phyloP scores from a whole-genome alignment of 2,113 vertebrate genomes.

The Carettochelys insculpta region DNA sequence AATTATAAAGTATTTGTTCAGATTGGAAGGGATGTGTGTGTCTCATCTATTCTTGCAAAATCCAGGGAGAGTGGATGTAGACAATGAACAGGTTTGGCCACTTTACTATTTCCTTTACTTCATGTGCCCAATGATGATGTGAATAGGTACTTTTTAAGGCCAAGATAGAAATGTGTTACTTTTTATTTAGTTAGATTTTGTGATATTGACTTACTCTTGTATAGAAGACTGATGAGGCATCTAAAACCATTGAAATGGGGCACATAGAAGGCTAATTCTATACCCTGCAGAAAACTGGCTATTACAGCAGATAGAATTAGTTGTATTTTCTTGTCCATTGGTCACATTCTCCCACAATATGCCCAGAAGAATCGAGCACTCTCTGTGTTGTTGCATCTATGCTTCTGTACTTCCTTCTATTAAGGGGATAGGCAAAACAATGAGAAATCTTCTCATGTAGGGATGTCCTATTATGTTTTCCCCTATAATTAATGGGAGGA shows the following conservation, averaged over 20 bases:
- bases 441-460: conserved; percentile 53
- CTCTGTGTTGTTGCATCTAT: conserved; percentile 67
- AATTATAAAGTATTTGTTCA: no score
- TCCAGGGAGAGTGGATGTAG: not conserved
- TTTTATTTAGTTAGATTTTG: no score
- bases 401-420: conserved; percentile 72
- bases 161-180: not conserved
- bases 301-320: conserved; percentile 55
- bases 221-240: conserved; percentile 18
- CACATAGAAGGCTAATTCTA: conserved; percentile 63
- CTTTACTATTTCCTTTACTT: not conserved
- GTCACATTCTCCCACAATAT: conserved; percentile 69
- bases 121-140: not conserved
- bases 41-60: not conserved
- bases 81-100: not conserved
- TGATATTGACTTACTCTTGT: not conserved
- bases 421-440: conserved; percentile 63
- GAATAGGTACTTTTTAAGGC: not conserved
- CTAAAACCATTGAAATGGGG: conserved; percentile 21
- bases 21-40: not conserved
- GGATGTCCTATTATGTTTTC: not conserved
- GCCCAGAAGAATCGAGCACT: conserved; percentile 62
- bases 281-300: conserved; percentile 70
- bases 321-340: conserved; percentile 65
- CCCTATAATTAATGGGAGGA: conserved; percentile 12